These are phyloP conservation scores for Oxyruncus cristatus DNA, from an alignment of 2,113 vertebrate species.

Conservation along the genomic window DNA sequence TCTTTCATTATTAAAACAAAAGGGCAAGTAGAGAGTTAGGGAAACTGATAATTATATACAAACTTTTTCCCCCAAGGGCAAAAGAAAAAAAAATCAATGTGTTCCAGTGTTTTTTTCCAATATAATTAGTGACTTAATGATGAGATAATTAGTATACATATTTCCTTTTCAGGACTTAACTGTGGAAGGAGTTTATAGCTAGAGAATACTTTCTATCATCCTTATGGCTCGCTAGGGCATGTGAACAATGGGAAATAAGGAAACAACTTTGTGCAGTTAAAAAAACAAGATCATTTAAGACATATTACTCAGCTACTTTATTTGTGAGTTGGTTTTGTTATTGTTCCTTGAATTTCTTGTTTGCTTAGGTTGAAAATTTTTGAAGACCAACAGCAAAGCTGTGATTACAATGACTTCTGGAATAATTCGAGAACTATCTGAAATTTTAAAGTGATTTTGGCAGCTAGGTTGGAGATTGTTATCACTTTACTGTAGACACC, in stretches of 20 bases:
- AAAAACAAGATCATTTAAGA: neutral
- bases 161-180: constrained; percentile 36
- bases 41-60: constrained; percentile 39
- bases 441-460: neutral
- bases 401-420: neutral
- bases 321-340: neutral
- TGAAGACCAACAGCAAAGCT: neutral
- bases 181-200: neutral
- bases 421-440: neutral
- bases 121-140: constrained; percentile 42
- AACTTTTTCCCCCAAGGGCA: constrained; percentile 4
- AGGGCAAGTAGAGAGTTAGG: constrained; percentile 43
- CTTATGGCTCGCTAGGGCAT: neutral
- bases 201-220: constrained; percentile 17
- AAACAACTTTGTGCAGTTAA: neutral
- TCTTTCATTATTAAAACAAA: constrained; percentile 47
- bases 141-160: constrained; percentile 38
- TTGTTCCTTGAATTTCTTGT: neutral
- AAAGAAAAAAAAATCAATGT: neutral
- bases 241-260: neutral
- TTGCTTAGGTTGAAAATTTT: neutral
- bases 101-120: neutral
- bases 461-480: neutral
- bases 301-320: neutral
- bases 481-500: neutral